A percentile compares a stretch with the other conserved stretches of the same genome.
Evolutionary conservation across 1,140 invertebrate genomes (phyloP).

Genomic region (Aphis gossypii): DNA sequence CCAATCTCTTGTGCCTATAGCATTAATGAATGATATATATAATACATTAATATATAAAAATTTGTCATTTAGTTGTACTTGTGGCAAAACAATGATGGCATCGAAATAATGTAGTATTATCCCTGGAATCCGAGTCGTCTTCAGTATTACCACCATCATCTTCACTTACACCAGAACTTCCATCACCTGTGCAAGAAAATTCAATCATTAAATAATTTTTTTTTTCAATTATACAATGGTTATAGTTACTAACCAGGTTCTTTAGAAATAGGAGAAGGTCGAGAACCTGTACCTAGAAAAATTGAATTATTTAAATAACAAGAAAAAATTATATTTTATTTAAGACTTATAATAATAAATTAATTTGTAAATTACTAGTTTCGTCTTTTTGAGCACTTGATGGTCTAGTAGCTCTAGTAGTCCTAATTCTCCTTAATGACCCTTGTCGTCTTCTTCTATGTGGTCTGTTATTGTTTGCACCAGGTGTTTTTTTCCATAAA

Average conservation of each 20-base stretch:
- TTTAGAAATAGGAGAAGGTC: conserved; percentile 64
- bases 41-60: neutral
- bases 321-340: neutral
- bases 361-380: conserved; percentile 17
- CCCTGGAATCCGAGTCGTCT: conserved; percentile 90
- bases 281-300: conserved; percentile 60
- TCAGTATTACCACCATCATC: conserved; percentile 94
- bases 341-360: neutral
- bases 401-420: conserved; percentile 75
- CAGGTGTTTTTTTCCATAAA: conserved; percentile 99
- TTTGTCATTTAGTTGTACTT: conserved; percentile 65
- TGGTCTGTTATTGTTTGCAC: conserved; percentile 91
- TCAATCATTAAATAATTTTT: neutral
- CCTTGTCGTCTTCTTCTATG: conserved; percentile 84
- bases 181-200: conserved; percentile 65
- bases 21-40: conserved; percentile 66
- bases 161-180: conserved; percentile 85
- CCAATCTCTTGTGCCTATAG: conserved; percentile 74
- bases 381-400: conserved; percentile 72
- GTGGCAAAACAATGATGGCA: conserved; percentile 69
- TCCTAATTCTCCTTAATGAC: conserved; percentile 86
- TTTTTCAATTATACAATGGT: neutral
- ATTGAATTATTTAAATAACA: neutral
- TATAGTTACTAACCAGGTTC: conserved; percentile 62
- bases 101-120: conserved; percentile 66